phyloP scores from a whole-genome alignment of 2,113 vertebrate genomes.

The Ictidomys tridecemlineatus region DNA sequence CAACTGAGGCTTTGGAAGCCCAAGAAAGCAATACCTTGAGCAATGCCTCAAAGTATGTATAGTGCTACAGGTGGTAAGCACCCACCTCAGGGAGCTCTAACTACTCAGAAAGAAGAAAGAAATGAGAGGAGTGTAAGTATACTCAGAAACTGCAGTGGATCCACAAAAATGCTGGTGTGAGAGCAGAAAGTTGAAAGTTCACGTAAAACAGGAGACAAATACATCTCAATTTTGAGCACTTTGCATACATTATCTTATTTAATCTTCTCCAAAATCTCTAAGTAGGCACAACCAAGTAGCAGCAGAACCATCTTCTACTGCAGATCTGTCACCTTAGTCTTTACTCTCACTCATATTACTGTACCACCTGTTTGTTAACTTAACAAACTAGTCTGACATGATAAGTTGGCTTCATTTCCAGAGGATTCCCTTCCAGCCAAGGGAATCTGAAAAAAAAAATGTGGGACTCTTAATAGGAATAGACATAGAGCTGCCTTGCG shows the following conservation, averaged over 20 bases:
- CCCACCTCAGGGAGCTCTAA: not conserved
- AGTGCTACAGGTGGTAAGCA: not conserved
- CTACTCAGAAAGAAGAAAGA: not conserved
- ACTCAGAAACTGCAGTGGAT: not conserved
- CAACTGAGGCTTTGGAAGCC: not conserved
- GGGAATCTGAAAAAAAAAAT: not conserved
- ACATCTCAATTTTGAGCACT: not conserved
- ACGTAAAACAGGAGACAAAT: not conserved
- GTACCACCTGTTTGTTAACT: too few relatives aligned
- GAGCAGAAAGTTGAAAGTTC: not conserved
- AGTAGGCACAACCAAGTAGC: not conserved
- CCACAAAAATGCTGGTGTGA: not conserved
- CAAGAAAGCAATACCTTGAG: not conserved
- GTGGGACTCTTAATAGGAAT: not conserved
- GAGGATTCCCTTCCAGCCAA: not conserved
- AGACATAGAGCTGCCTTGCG: not conserved
- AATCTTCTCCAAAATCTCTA: not conserved
- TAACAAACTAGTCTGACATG: not conserved
- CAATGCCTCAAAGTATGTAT: not conserved
- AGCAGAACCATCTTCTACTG: not conserved
- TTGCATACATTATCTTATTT: not conserved
- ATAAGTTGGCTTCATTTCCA: not conserved
- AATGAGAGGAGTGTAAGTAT: not conserved
- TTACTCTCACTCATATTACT: not conserved
- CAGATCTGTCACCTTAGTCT: not conserved